A percentile compares a stretch with the other conserved stretches of the same genome.
phyloP scores from a whole-genome alignment of 2,888 invertebrate genomes.

The Pimpla rufipes region DNA sequence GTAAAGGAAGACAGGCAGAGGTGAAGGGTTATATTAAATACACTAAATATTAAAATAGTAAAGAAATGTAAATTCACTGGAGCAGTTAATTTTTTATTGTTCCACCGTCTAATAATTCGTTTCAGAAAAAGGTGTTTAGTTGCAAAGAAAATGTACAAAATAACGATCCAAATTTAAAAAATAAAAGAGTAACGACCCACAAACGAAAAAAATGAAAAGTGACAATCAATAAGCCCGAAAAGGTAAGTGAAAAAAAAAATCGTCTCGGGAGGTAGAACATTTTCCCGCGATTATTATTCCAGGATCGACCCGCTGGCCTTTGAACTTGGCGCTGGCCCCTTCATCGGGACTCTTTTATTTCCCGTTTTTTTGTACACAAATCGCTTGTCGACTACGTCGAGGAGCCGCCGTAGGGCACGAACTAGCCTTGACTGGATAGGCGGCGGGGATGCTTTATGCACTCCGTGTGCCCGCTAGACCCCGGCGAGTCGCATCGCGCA shows the following conservation, averaged over 20 bases:
- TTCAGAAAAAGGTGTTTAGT: no score
- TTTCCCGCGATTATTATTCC: constrained; percentile 47
- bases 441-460: constrained; percentile 54
- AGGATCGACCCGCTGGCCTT: constrained; percentile 51
- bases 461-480: constrained; percentile 23
- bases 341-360: constrained; percentile 33
- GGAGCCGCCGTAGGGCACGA: constrained; percentile 53
- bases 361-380: constrained; percentile 46
- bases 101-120: no score
- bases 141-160: no score
- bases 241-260: constrained; percentile 10
- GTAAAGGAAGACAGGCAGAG: no score
- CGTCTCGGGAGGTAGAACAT: constrained; percentile 5
- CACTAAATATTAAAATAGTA: no score
- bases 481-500: not conserved
- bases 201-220: no score
- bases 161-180: no score
- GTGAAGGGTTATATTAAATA: no score
- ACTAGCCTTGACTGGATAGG: constrained; percentile 47
- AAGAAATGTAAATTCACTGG: no score
- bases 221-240: no score
- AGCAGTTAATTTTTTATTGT: no score
- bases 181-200: no score
- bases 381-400: constrained; percentile 28
- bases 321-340: constrained; percentile 48